Evolutionary conservation across 2,113 vertebrate species (phyloP).

Genomic region (Setophaga petechia): DNA sequence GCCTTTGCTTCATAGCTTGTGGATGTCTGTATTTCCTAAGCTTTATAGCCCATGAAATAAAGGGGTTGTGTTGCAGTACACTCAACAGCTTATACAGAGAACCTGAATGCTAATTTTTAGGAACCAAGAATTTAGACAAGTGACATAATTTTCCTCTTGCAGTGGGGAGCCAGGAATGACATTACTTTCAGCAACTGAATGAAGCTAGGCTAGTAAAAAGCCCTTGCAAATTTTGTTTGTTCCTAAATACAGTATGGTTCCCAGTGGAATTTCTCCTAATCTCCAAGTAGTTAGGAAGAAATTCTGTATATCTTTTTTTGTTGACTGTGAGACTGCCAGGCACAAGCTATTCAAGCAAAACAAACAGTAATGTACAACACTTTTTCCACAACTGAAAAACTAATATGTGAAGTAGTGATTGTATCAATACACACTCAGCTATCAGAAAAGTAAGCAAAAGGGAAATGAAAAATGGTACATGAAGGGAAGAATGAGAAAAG

Average conservation of each 20-base stretch:
- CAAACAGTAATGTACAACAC: not conserved
- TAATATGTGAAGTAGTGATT: not conserved
- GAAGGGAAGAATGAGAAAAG: not conserved
- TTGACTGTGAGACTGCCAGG: not conserved
- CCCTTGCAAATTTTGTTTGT: not conserved
- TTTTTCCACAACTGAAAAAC: not conserved
- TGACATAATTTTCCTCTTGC: not conserved
- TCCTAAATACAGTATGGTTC: not conserved
- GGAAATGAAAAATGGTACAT: not conserved
- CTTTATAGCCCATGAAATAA: slow-evolving; percentile 80
- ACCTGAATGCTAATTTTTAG: slow-evolving; percentile 70
- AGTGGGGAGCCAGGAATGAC: not conserved
- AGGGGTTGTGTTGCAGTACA: slow-evolving; percentile 58
- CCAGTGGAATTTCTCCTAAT: not conserved
- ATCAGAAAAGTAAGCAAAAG: slow-evolving; percentile 1
- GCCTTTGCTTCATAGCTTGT: slow-evolving; percentile 74
- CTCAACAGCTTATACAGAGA: slow-evolving; percentile 59
- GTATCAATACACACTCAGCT: not conserved
- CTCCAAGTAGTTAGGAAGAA: not conserved
- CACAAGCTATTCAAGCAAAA: not conserved
- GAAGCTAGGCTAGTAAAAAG: not conserved
- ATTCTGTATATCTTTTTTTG: not conserved
- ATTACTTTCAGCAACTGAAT: not conserved
- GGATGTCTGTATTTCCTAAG: slow-evolving; percentile 71
- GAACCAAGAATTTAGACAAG: slow-evolving; percentile 28